Evolutionary conservation across 2,797 vertebrate genomes (phyloP), one percentile per base, ranked within the genome.

Genomic region (Eidolon dupreanum): DNA sequence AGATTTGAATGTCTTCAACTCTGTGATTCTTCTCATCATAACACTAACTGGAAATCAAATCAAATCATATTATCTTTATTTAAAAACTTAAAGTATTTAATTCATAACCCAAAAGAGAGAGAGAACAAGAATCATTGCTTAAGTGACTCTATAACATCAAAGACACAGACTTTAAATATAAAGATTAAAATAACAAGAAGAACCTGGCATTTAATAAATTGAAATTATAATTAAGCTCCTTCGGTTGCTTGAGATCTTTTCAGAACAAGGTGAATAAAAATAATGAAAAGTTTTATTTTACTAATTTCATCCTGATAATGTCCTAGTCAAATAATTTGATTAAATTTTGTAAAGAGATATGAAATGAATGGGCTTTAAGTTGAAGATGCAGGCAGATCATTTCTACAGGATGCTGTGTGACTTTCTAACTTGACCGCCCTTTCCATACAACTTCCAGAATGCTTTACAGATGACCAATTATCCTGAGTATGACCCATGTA

Each of bases 271-370:
- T 55, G 7, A 38, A 83, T 46, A 74, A 93, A 94, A 46, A 78
- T 59, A 24, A 71, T 16, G 10, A 57, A 49, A 68, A 19, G 10
- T 55, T 92, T 94, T 31, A 33, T 83, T 95, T 97, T 74, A 82
- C 16, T 81, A 57, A 70, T 70, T 78, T 61, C 73, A 78, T 85
- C 16, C 68, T 87, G 33, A 82, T 81, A 92, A 63, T 41, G 24
- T 33, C 19, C 24, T 71, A 5, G 38, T 43, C 33, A 91, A 41
- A 22, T 84, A 81, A 66, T 84, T 90, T 55, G 74, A 43, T 82
- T 92, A 84, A 41, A 68, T 55, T 51, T 9, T 77, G 20, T 75
- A 82, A 84, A 16, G 33, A 68, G 26, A 36, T 46, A 90, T 87
- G 68, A 88, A 88, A 65, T 61, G 13, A 66, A 82, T 51, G 24